phyloP scores from a whole-genome alignment of 2,888 invertebrate species.

The Toxonevra muliebris region DNA sequence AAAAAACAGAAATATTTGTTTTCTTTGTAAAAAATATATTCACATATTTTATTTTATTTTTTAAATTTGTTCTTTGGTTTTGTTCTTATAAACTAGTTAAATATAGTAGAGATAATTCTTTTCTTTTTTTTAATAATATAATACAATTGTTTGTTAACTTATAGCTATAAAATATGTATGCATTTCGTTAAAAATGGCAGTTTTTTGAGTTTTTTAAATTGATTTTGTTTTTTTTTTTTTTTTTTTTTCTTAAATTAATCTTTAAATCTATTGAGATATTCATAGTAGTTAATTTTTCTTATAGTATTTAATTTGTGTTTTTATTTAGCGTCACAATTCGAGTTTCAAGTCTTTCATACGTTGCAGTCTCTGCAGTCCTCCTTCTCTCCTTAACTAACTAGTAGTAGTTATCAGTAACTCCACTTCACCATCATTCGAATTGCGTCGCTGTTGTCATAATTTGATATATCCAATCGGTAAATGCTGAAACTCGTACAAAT shows the following conservation, averaged over 20 bases:
- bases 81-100: neutral
- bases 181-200: conserved; percentile 5
- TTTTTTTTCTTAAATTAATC: too few relatives aligned
- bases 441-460: conserved; percentile 51
- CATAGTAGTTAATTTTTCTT: neutral
- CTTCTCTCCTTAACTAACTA: conserved; percentile 23
- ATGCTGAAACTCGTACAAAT: conserved; percentile 66
- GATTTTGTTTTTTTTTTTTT: conserved; percentile 25
- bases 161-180: conserved; percentile 5
- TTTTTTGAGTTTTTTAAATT: too few relatives aligned
- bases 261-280: too few relatives aligned
- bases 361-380: neutral
- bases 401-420: neutral
- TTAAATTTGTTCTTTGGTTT: conserved; percentile 9
- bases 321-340: conserved; percentile 29
- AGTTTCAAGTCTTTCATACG: conserved; percentile 21
- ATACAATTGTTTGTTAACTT: conserved; percentile 5
- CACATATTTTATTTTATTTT: neutral
- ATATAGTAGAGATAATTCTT: too few relatives aligned
- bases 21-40: conserved; percentile 7
- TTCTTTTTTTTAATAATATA: neutral
- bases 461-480: conserved; percentile 62
- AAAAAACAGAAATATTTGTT: neutral
- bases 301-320: conserved; percentile 2
- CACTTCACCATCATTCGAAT: conserved; percentile 42